These are phyloP conservation scores for Camelus bactrianus DNA, from an alignment of 2,113 vertebrate species.

Conservation along the genomic window DNA sequence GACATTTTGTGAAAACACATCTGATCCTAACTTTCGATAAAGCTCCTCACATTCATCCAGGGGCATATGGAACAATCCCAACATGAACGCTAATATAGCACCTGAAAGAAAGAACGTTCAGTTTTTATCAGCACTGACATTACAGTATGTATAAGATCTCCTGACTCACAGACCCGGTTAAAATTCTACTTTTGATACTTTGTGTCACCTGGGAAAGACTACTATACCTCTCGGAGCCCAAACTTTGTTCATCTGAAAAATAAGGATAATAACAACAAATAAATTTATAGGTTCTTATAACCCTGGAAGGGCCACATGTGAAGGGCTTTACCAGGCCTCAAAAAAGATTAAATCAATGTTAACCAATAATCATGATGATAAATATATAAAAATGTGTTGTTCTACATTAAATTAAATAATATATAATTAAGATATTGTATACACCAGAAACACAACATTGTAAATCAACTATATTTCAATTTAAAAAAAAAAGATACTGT, in stretches of 20 bases:
- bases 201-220: not conserved
- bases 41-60: conserved; percentile 96
- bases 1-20: conserved; percentile 98
- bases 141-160: not conserved
- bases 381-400: not conserved
- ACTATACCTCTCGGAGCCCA: not conserved
- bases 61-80: conserved; percentile 95
- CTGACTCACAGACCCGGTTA: not conserved
- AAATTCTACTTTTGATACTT: conserved; percentile 28
- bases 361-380: not conserved
- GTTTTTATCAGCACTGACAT: not conserved
- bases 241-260: not conserved
- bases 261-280: not conserved
- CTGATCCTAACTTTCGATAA: conserved; percentile 95
- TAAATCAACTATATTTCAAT: too few species aligned
- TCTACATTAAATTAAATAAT: conserved; percentile 21
- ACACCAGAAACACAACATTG: too few species aligned
- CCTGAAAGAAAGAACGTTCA: conserved; percentile 87
- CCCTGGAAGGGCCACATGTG: not conserved
- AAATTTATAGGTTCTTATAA: not conserved
- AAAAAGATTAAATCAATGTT: conserved; percentile 17
- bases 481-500: not conserved
- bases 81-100: conserved; percentile 97
- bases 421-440: not conserved
- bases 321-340: not conserved